phyloP scores from a whole-genome alignment of 2,113 vertebrate species.

The Oreochromis tanganicae region DNA sequence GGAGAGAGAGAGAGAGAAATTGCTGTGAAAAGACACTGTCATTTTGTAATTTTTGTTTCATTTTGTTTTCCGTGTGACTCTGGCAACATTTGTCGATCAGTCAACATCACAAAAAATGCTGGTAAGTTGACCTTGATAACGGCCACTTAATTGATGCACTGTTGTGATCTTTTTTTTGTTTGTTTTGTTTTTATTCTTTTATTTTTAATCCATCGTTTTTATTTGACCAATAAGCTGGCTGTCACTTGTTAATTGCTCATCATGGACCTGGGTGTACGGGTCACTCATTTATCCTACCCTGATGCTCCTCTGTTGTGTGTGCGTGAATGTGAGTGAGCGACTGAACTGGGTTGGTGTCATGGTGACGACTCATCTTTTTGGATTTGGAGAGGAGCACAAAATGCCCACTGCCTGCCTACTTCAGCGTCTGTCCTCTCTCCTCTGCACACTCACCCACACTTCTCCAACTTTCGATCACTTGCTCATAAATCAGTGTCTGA shows the following conservation, averaged over 20 bases:
- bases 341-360: constrained; percentile 39
- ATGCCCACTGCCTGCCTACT: constrained; percentile 64
- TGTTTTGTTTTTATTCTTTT: constrained; percentile 4
- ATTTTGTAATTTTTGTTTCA: constrained; percentile 75
- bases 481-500: constrained; percentile 23
- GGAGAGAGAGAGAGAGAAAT: constrained; percentile 26
- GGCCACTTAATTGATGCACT: constrained; percentile 74
- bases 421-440: constrained; percentile 44
- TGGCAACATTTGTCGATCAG: constrained; percentile 80
- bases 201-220: constrained; percentile 50
- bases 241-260: constrained; percentile 73
- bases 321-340: neutral
- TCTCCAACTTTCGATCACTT: constrained; percentile 39
- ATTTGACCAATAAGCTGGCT: constrained; percentile 69
- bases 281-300: constrained; percentile 63
- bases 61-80: constrained; percentile 78
- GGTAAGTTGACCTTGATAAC: constrained; percentile 77
- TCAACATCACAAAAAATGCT: constrained; percentile 83
- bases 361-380: constrained; percentile 32
- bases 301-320: constrained; percentile 41
- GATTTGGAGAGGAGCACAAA: constrained; percentile 50
- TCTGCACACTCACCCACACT: constrained; percentile 54
- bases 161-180: constrained; percentile 54
- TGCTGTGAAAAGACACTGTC: constrained; percentile 65
- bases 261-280: constrained; percentile 63